Percentiles rank a stretch among this genome's conserved stretches.
Evolutionary conservation across 2,888 invertebrate genomes (phyloP).

Genomic region (Xestobium rufovillosum): DNA sequence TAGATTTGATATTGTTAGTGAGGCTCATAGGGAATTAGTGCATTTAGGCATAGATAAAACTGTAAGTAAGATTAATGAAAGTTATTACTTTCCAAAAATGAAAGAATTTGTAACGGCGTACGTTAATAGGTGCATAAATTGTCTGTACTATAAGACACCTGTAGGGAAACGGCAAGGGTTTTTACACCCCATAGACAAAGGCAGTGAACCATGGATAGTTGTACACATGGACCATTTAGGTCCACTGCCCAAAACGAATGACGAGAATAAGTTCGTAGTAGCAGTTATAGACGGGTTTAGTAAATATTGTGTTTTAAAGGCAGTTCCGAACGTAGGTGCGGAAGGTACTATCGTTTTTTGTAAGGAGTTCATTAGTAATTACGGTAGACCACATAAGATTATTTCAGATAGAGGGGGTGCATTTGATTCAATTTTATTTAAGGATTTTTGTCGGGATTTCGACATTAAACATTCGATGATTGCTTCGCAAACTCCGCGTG

Average conservation of each 20-base stretch:
- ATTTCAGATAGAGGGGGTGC: slow-evolving; percentile 18
- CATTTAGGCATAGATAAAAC: slow-evolving; percentile 22
- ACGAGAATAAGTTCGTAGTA: slow-evolving; percentile 19
- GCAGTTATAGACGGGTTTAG: slow-evolving; percentile 23
- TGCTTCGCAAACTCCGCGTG: slow-evolving; percentile 1
- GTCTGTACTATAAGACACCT: slow-evolving; percentile 11
- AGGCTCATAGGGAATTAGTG: slow-evolving; percentile 13
- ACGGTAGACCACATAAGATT: slow-evolving; percentile 17
- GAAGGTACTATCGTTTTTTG: slow-evolving; percentile 10
- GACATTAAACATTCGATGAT: slow-evolving; percentile 3
- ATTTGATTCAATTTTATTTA: slow-evolving; percentile 16
- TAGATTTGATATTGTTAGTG: slow-evolving; percentile 13
- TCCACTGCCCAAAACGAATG: slow-evolving; percentile 17
- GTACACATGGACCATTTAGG: slow-evolving; percentile 23
- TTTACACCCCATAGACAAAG: slow-evolving; percentile 23
- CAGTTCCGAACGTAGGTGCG: slow-evolving; percentile 15
- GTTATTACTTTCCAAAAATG: slow-evolving; percentile 22
- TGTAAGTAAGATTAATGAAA: slow-evolving; percentile 14
- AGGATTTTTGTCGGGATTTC: slow-evolving; percentile 11
- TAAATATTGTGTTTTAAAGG: slow-evolving; percentile 11
- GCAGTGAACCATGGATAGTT: slow-evolving; percentile 21
- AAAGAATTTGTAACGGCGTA: slow-evolving; percentile 16
- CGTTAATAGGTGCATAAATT: slow-evolving; percentile 10
- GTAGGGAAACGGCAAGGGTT: slow-evolving; percentile 13
- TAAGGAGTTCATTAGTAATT: slow-evolving; percentile 16